A percentile compares a stretch with the other conserved stretches of the same genome.
phyloP scores from a whole-genome alignment of 2,797 vertebrate genomes.

The Oophaga sylvatica region DNA sequence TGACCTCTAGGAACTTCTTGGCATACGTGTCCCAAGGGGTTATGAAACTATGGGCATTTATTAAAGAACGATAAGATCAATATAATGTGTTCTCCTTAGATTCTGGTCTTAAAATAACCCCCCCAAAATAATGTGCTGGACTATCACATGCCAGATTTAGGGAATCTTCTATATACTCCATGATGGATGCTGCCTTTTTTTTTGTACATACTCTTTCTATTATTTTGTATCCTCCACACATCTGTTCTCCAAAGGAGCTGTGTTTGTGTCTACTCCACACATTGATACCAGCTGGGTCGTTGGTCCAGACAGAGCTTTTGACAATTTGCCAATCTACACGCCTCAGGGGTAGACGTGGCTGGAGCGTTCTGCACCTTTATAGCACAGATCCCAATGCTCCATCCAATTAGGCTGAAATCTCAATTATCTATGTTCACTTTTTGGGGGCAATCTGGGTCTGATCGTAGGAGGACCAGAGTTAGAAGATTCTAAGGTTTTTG shows the following conservation, averaged over 20 bases:
- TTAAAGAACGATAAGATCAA: neutral
- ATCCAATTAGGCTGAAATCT: neutral
- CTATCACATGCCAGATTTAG: neutral
- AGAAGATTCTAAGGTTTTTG: neutral
- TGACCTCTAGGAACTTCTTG: no score
- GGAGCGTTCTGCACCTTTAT: neutral
- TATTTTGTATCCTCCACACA: neutral
- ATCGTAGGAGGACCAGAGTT: neutral
- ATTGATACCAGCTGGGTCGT: constrained; percentile 32
- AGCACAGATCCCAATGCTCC: neutral
- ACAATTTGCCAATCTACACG: neutral
- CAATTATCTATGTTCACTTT: neutral
- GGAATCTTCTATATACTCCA: neutral
- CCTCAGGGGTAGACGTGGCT: constrained; percentile 29
- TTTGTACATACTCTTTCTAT: neutral
- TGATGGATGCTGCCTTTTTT: neutral
- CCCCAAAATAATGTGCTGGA: neutral
- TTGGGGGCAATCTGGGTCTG: neutral
- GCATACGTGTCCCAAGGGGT: neutral
- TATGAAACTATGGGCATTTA: neutral
- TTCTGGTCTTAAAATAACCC: no score
- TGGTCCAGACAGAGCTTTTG: neutral
- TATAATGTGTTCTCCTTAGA: no score
- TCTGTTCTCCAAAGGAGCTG: constrained; percentile 1
- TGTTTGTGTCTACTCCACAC: constrained; percentile 7